Conservation (phyloP, 2,888 invertebrate genomes). For the Myathropa florea region DNA sequence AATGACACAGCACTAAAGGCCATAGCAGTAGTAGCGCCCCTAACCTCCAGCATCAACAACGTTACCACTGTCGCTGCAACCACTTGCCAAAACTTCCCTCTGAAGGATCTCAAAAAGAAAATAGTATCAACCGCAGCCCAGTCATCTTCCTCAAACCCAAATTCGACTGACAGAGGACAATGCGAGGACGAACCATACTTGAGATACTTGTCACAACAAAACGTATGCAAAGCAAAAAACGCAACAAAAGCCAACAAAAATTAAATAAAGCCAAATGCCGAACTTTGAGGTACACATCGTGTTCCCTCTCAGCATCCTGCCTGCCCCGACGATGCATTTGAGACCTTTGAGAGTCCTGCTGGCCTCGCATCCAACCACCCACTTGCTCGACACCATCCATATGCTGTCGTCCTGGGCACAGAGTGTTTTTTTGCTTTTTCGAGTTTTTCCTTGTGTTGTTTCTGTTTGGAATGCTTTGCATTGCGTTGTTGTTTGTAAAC, state of each 20-base stretch:
- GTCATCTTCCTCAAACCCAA: slow-evolving; percentile 22
- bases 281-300: slow-evolving; percentile 68
- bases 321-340: slow-evolving; percentile 42
- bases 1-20: slow-evolving; percentile 49
- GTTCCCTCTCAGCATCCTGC: slow-evolving; percentile 44
- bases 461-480: slow-evolving; percentile 48
- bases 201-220: slow-evolving; percentile 64
- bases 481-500: slow-evolving; percentile 42
- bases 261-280: slow-evolving; percentile 68
- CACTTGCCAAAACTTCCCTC: slow-evolving; percentile 28
- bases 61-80: no score
- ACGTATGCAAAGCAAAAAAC: slow-evolving; percentile 65
- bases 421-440: slow-evolving; percentile 25
- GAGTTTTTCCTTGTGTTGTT: not conserved
- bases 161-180: slow-evolving; percentile 57
- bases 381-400: slow-evolving; percentile 3
- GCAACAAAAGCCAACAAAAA: slow-evolving; percentile 66
- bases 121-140: slow-evolving; percentile 36
- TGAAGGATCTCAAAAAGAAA: slow-evolving; percentile 44
- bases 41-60: not conserved
- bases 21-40: slow-evolving; percentile 26
- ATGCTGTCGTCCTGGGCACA: slow-evolving; percentile 25
- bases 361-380: not conserved
- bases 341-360: slow-evolving; percentile 17
- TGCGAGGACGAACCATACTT: slow-evolving; percentile 58